Evolutionary conservation across 2,113 vertebrate species (phyloP).

Genomic region (Syngnathoides biaculeatus): DNA sequence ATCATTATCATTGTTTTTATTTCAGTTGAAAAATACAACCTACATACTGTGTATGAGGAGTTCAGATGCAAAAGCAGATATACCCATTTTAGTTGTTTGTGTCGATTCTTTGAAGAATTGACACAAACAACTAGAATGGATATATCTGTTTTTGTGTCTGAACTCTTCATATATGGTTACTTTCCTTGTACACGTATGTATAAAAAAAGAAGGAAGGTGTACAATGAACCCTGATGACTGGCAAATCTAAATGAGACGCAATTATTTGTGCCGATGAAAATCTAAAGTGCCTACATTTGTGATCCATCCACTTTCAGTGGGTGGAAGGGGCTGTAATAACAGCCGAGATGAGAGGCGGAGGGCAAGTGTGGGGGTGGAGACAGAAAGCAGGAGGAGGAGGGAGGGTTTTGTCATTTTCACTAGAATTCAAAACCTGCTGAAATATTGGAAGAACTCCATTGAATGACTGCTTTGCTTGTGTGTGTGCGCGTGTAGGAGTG

Average conservation of each 20-base stretch:
- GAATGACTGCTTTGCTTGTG: neutral
- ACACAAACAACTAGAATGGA: no score
- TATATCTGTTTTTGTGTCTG: no score
- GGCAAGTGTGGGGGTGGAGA: slow-evolving; percentile 59
- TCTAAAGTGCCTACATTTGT: slow-evolving; percentile 39
- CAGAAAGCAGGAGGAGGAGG: slow-evolving; percentile 46
- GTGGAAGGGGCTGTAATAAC: slow-evolving; percentile 58
- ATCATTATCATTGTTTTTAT: no score
- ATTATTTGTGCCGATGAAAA: slow-evolving; percentile 1
- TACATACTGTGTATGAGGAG: no score
- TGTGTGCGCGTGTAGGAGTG: no score
- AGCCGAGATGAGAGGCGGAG: slow-evolving; percentile 59
- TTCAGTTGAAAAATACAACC: no score
- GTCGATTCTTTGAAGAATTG: no score
- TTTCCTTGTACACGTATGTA: no score
- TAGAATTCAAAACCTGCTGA: neutral
- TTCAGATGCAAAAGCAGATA: no score
- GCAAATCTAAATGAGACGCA: neutral
- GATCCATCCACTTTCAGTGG: slow-evolving; percentile 65
- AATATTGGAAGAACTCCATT: neutral
- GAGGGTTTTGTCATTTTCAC: slow-evolving; percentile 32
- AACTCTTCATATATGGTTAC: no score
- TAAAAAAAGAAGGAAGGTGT: neutral
- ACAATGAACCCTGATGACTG: neutral
- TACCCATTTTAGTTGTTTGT: no score